Evolutionary conservation across 2,888 invertebrate species (phyloP).

Genomic region (Polylopha cassiicola): DNA sequence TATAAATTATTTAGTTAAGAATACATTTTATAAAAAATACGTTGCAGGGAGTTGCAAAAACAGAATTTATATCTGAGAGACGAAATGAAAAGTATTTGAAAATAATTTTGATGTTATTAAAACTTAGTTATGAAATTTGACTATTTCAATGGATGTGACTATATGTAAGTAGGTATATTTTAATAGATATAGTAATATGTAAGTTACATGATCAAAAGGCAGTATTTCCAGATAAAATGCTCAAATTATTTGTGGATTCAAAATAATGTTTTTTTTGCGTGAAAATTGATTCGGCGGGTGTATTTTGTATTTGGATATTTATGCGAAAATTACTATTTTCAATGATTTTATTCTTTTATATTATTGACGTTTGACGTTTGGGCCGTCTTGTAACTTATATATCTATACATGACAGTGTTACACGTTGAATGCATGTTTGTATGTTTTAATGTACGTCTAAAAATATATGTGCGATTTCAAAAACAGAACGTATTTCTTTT

Average conservation of each 20-base stretch:
- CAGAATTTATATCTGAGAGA: background rate
- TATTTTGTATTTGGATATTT: too few species aligned
- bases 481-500: slow-evolving; percentile 28
- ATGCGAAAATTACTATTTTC: too few species aligned
- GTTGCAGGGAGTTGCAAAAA: slow-evolving; percentile 5
- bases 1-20: too few species aligned
- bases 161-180: slow-evolving; percentile 28
- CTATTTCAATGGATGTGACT: slow-evolving; percentile 52
- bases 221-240: slow-evolving; percentile 17
- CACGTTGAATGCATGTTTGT: slow-evolving; percentile 41
- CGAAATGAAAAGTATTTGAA: slow-evolving; percentile 4
- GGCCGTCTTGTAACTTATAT: slow-evolving; percentile 5
- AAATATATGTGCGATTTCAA: slow-evolving; percentile 49
- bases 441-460: slow-evolving; percentile 60
- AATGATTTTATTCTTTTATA: too few species aligned
- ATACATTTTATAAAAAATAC: too few species aligned
- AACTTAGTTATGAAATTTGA: background rate
- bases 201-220: slow-evolving; percentile 5
- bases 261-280: slow-evolving; percentile 20
- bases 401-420: slow-evolving; percentile 28
- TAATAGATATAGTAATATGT: slow-evolving; percentile 22
- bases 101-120: background rate
- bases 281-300: slow-evolving; percentile 10
- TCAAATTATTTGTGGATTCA: slow-evolving; percentile 12
- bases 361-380: too few species aligned